Evolutionary conservation across 2,113 vertebrate species (phyloP).

Genomic region (Cromileptes altivelis): DNA sequence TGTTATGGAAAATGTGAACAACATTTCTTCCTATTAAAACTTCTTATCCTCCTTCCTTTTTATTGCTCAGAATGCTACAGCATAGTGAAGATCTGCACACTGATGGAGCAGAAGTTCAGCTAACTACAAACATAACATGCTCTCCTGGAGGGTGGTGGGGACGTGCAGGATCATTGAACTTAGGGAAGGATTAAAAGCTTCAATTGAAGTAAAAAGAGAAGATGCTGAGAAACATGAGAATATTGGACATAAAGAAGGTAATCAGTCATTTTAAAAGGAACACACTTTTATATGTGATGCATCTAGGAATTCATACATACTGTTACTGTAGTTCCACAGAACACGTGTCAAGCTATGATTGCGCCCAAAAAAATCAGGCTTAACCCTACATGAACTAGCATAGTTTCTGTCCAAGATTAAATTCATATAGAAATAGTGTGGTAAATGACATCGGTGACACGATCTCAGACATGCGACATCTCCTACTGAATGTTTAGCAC

Average conservation of each 20-base stretch:
- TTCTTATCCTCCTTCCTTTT: neutral
- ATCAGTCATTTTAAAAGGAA: too few relatives aligned
- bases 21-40: neutral
- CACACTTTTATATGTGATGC: neutral
- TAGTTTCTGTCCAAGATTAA: too few relatives aligned
- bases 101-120: neutral
- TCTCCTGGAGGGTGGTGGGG: neutral
- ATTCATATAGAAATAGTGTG: too few relatives aligned
- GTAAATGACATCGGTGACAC: too few relatives aligned
- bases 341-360: too few relatives aligned
- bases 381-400: too few relatives aligned
- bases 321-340: neutral
- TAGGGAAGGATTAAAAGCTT: neutral
- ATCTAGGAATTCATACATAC: neutral
- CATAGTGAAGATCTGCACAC: neutral
- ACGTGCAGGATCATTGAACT: neutral
- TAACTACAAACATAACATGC: neutral
- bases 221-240: neutral
- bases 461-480: too few relatives aligned
- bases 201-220: neutral
- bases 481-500: too few relatives aligned
- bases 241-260: neutral
- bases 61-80: neutral
- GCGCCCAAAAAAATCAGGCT: too few relatives aligned
- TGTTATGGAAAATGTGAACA: neutral